Evolutionary conservation across 30 jellyfish, hydroid and myxozoan species (phyloP).

Genomic region (Cassiopea andromeda): DNA sequence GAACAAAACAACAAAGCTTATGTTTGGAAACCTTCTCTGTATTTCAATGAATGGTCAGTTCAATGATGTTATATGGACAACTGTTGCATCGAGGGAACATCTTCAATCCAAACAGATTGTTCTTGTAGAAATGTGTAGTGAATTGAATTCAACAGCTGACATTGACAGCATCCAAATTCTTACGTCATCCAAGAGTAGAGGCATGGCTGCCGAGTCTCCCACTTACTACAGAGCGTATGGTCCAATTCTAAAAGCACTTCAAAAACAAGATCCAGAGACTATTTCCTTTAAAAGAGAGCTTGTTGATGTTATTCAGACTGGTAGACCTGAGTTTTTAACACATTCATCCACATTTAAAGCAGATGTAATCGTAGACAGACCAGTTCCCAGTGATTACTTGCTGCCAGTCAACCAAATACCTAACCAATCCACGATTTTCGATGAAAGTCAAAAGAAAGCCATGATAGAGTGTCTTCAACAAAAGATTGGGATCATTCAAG

Average conservation of each 20-base stretch:
- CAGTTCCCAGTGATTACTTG: neutral
- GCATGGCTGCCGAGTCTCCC: constrained; percentile 80
- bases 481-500: constrained; percentile 76
- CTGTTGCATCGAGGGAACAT: constrained; percentile 67
- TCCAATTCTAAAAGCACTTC: constrained; percentile 71
- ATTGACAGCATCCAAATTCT: constrained; percentile 39
- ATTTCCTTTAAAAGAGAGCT: constrained; percentile 60
- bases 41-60: constrained; percentile 54
- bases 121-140: constrained; percentile 56
- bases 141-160: constrained; percentile 20
- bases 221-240: constrained; percentile 66
- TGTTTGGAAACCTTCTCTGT: constrained; percentile 79
- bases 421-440: constrained; percentile 29
- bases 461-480: constrained; percentile 23
- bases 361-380: neutral
- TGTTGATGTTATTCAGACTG: constrained; percentile 11
- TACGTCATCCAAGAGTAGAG: constrained; percentile 17
- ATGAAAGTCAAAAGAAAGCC: constrained; percentile 66
- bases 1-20: constrained; percentile 55
- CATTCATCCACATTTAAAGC: constrained; percentile 5
- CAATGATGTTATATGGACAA: constrained; percentile 59
- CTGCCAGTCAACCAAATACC: neutral
- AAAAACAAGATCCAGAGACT: constrained; percentile 25
- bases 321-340: constrained; percentile 36
- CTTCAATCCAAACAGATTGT: constrained; percentile 43